Evolutionary conservation across 2,113 vertebrate species (phyloP).

Genomic region (Limanda limanda): DNA sequence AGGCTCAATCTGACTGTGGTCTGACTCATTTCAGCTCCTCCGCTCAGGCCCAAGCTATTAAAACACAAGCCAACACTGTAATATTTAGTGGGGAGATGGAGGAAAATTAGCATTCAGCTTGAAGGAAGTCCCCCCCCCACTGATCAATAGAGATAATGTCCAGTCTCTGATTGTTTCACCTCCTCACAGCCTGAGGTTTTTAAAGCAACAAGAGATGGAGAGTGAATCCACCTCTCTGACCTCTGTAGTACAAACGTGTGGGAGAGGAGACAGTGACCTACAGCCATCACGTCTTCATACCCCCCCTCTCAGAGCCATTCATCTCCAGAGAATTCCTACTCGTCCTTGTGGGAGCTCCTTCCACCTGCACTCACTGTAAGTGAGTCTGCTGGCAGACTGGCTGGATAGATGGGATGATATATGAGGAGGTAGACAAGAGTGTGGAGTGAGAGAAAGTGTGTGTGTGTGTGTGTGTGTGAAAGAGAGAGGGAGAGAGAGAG

Average conservation of each 20-base stretch:
- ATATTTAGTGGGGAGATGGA: slow-evolving; percentile 30
- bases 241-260: slow-evolving; percentile 5
- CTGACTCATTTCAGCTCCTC: slow-evolving; percentile 18
- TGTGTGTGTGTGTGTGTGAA: too few relatives aligned
- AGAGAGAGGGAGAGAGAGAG: slow-evolving; percentile 27
- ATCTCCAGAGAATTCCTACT: slow-evolving; percentile 43
- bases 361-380: slow-evolving; percentile 33
- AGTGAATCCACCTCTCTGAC: slow-evolving; percentile 12
- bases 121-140: slow-evolving; percentile 46
- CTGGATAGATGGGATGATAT: slow-evolving; percentile 62
- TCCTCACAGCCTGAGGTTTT: slow-evolving; percentile 11
- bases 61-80: slow-evolving; percentile 35
- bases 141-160: slow-evolving; percentile 56
- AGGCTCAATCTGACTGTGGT: neutral
- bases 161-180: slow-evolving; percentile 30
- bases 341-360: slow-evolving; percentile 55
- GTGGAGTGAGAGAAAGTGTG: neutral
- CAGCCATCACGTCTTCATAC: slow-evolving; percentile 17
- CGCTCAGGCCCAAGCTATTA: slow-evolving; percentile 18
- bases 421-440: slow-evolving; percentile 38
- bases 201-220: neutral
- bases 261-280: slow-evolving; percentile 33
- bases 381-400: slow-evolving; percentile 57
- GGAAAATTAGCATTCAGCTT: slow-evolving; percentile 27
- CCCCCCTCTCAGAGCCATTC: slow-evolving; percentile 24